Conservation (phyloP, 1,140 invertebrate genomes). For the Heliconius nattereri region DNA sequence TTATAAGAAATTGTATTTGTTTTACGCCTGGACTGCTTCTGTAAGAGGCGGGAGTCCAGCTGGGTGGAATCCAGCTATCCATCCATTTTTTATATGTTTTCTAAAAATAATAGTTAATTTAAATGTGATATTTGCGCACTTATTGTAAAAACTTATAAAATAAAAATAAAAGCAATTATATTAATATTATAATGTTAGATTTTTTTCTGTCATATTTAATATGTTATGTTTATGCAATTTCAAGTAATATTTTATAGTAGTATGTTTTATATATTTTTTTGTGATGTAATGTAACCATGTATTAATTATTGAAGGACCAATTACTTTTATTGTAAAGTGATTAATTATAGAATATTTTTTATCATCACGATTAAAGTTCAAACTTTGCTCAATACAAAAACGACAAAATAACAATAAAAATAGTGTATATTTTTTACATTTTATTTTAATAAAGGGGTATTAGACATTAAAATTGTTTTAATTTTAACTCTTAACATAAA, state of each 20-base stretch:
- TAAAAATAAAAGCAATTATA: too few relatives aligned
- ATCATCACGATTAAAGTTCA: not conserved
- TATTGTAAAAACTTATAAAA: too few relatives aligned
- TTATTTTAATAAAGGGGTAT: conserved; percentile 7
- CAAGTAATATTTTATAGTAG: not conserved
- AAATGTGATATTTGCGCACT: too few relatives aligned
- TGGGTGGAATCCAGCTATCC: not conserved
- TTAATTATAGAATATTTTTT: not conserved
- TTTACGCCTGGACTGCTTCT: not conserved
- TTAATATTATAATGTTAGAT: too few relatives aligned
- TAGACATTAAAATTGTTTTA: not conserved
- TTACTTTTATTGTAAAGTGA: not conserved
- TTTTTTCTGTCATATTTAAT: too few relatives aligned
- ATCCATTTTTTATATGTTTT: too few relatives aligned
- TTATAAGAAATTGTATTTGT: too few relatives aligned
- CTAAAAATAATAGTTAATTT: too few relatives aligned
- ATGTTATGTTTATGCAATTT: too few relatives aligned
- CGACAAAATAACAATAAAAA: not conserved
- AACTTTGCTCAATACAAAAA: not conserved
- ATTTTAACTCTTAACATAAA: not conserved
- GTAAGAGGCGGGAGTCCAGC: not conserved
- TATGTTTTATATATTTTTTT: not conserved
- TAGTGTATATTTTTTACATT: conserved; percentile 2
- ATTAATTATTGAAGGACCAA: not conserved
- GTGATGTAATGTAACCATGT: not conserved